A percentile compares a stretch with the other conserved stretches of the same genome.
Evolutionary conservation across 2,113 vertebrate genomes (phyloP).

Genomic region (Blennius ocellaris): DNA sequence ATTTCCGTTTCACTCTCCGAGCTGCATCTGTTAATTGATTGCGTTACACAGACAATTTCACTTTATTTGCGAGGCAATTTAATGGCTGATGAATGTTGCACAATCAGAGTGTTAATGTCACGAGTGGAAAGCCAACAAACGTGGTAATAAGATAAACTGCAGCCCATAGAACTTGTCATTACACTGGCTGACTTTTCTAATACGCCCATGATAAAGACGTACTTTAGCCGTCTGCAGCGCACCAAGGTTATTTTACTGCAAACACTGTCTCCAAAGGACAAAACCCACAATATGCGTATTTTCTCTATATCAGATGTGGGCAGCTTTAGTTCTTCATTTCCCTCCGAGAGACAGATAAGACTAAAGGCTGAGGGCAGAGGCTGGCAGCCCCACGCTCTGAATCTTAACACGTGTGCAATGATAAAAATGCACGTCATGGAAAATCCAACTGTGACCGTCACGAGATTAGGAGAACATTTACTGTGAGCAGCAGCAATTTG

Average conservation of each 20-base stretch:
- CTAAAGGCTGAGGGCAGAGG: not conserved
- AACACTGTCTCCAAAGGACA: not conserved
- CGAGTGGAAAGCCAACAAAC: constrained; percentile 44
- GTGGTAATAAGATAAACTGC: constrained; percentile 1
- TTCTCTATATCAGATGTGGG: not conserved
- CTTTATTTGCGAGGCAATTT: constrained; percentile 44
- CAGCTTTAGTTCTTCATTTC: not conserved
- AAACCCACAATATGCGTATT: not conserved
- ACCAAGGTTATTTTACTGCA: not conserved
- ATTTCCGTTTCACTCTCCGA: constrained; percentile 39
- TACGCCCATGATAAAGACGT: not conserved
- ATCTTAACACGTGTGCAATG: constrained; percentile 7
- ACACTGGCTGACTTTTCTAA: constrained; percentile 10
- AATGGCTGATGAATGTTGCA: constrained; percentile 41
- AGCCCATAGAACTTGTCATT: constrained; percentile 1
- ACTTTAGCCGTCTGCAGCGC: not conserved
- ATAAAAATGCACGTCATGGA: constrained; percentile 35
- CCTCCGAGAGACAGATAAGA: not conserved
- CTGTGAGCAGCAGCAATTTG: not conserved
- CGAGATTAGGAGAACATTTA: constrained; percentile 29
- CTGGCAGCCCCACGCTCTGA: not conserved
- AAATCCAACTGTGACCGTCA: constrained; percentile 40
- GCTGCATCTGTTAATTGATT: constrained; percentile 51
- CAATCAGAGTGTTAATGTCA: constrained; percentile 17
- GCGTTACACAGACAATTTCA: constrained; percentile 58